Evolutionary conservation across 2,113 vertebrate species (phyloP), one percentile per base, ranked within the genome.

Genomic region (Paraplagusia blochii): DNA sequence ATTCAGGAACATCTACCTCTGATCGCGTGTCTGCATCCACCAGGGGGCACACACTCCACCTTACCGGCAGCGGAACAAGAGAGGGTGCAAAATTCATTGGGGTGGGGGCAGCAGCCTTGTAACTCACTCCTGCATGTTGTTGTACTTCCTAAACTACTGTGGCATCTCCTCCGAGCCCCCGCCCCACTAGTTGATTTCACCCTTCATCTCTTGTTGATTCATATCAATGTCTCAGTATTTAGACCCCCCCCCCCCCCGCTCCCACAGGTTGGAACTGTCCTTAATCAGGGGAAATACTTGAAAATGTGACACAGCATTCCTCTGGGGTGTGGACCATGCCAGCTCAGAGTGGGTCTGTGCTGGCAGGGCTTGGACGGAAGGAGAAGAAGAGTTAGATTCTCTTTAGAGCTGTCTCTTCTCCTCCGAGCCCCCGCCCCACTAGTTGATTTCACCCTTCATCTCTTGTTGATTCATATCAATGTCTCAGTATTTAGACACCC

Each of bases 331-430:
- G 60, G 58, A 74, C 68, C 84, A 75, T 84, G 85, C 85, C 79
- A 79, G 72, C 71, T 85, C 80, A 87, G 87, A 89, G 89, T 88
- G 89, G 84, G 78, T 80, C 66, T 67, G 59, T 74, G 67, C 67
- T 15, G 53, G 76, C 54, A 44, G 71, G 58, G 68, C 79, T 59
- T 82, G 58, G 74, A 60, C 46, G 66, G 47, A 65, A 67, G 53
- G 57, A 48, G 67, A 43, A 15, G 39, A 80, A 83, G 74, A 64
- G 61, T 82, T 84, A 50, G 83, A 82, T 66, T 63, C 2, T 48
- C 69, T 38, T 38, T 38, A 7, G 39, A 3, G 10, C n/a, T n/a
- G n/a, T n/a, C n/a, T n/a, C n/a, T n/a, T n/a, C n/a, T n/a, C n/a
- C 52, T 67, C 65, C 60, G 46, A 43, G 57, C 45, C 66, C 72